These are phyloP conservation scores for Gryon sp. DNA, from an alignment of 1,140 invertebrate species.

Conservation along the genomic window DNA sequence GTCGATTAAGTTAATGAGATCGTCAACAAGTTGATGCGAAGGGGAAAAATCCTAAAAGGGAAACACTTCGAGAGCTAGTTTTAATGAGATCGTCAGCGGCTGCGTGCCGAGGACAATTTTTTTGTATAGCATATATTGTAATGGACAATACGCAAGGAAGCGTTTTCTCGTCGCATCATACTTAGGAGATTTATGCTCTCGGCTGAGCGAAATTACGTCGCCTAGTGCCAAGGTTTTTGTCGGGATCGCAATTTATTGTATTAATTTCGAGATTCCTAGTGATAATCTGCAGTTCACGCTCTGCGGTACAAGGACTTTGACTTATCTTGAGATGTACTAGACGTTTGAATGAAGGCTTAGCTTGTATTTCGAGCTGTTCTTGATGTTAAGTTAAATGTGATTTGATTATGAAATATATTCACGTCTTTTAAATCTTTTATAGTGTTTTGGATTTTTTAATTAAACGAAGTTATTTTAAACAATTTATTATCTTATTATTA, in stretches of 20 bases:
- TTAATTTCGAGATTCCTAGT: conserved; percentile 19
- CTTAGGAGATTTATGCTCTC: conserved; percentile 4
- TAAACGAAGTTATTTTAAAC: too few relatives aligned
- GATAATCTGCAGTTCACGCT: conserved; percentile 8
- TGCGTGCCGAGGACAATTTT: conserved; percentile 6
- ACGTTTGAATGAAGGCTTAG: too few relatives aligned
- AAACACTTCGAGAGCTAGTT: background rate
- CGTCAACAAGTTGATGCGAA: conserved; percentile 17
- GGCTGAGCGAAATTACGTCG: conserved; percentile 5
- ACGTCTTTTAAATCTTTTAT: too few relatives aligned
- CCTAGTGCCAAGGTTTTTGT: conserved; percentile 18
- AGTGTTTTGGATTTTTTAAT: too few relatives aligned
- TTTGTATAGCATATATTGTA: conserved; percentile 8
- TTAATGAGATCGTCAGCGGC: conserved; percentile 10
- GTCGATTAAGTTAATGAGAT: conserved; percentile 28
- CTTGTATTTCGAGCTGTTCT: too few relatives aligned
- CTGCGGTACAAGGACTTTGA: background rate
- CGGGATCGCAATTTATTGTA: conserved; percentile 5
- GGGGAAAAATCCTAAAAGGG: background rate
- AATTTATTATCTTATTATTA: too few relatives aligned
- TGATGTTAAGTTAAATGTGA: too few relatives aligned
- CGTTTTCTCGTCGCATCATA: background rate
- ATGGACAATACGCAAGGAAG: conserved; percentile 1
- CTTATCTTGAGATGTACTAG: background rate
- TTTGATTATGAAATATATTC: too few relatives aligned